phyloP scores from a whole-genome alignment of 2,797 vertebrate species.

The Graptemys geographica region DNA sequence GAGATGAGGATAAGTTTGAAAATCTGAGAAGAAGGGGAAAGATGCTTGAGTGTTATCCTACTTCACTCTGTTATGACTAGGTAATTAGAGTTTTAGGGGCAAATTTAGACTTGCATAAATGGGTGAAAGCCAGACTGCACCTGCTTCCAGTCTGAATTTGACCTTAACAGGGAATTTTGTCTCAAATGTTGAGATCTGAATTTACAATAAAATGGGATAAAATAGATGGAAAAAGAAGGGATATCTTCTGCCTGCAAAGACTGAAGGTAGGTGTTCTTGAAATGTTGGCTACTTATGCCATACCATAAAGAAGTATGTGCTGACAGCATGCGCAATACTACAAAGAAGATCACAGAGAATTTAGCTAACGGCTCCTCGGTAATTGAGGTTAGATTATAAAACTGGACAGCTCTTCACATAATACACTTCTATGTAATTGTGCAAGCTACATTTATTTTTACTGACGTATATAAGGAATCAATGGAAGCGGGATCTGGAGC shows the following conservation, averaged over 20 bases:
- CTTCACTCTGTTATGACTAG: background rate
- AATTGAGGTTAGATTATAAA: background rate
- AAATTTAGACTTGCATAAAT: background rate
- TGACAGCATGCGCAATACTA: background rate
- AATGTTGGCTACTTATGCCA: background rate
- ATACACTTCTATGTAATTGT: background rate
- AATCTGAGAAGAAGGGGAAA: background rate
- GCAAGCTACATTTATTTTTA: background rate
- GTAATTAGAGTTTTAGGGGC: background rate
- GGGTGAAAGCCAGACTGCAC: background rate
- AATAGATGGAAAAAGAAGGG: background rate
- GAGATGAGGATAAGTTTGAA: background rate
- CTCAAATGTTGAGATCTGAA: background rate
- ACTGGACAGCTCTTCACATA: background rate
- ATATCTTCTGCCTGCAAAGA: background rate
- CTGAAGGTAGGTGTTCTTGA: background rate
- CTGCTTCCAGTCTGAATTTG: background rate
- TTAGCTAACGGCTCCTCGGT: background rate
- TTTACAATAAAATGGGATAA: background rate
- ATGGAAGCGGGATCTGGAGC: background rate
- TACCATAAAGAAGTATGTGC: background rate
- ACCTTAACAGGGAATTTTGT: background rate
- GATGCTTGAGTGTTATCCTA: background rate
- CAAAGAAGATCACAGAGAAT: background rate
- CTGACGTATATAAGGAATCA: background rate